These are phyloP conservation scores for Micronycteris hirsuta DNA, from an alignment of 2,113 vertebrate species.

Conservation along the genomic window DNA sequence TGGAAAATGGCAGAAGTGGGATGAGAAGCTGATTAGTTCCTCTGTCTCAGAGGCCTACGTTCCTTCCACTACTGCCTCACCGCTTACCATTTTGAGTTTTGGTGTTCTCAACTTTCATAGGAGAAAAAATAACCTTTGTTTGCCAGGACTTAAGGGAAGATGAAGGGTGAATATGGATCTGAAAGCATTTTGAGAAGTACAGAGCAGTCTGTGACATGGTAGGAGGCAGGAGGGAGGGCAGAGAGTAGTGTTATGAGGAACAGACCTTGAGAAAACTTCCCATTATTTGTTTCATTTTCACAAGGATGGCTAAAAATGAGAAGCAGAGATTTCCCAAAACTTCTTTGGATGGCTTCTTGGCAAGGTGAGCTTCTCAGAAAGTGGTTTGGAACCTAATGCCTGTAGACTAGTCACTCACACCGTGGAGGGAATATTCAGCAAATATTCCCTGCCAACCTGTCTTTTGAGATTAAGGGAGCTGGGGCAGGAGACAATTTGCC, in stretches of 20 bases:
- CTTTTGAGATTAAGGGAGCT: not conserved
- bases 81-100: not conserved
- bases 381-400: not conserved
- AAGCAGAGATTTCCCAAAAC: not conserved
- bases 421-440: not conserved
- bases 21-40: not conserved
- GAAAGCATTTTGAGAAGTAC: not conserved
- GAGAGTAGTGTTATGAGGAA: not conserved
- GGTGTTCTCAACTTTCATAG: not conserved
- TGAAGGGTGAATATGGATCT: not conserved
- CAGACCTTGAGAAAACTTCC: not conserved
- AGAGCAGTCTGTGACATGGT: not conserved
- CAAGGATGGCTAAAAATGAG: not conserved
- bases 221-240: not conserved
- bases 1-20: not conserved
- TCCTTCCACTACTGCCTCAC: not conserved
- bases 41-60: not conserved
- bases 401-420: not conserved
- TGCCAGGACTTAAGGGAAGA: not conserved
- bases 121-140: not conserved
- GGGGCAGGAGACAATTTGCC: not conserved
- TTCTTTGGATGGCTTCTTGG: not conserved
- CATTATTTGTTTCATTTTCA: not conserved
- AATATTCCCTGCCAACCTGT: not conserved
- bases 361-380: not conserved